A percentile compares a stretch with the other conserved stretches of the same genome.
Conservation (phyloP, 2,113 vertebrate genomes). For the Columba livia region DNA sequence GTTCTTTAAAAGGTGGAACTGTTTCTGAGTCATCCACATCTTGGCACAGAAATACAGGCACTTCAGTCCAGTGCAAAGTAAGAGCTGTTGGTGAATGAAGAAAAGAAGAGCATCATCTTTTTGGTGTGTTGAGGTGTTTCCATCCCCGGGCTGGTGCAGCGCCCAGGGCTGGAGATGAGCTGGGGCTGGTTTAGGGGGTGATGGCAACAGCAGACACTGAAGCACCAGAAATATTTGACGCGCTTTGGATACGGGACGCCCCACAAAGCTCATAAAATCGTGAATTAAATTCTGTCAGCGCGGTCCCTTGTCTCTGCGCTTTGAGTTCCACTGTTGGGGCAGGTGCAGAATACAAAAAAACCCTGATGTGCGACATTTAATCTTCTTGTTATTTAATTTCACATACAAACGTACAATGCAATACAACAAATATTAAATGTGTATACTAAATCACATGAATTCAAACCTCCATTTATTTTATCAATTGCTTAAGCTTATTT, state of each 20-base stretch:
- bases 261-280: neutral
- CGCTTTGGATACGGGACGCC: neutral
- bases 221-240: neutral
- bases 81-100: neutral
- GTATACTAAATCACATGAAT: conserved; percentile 62
- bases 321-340: neutral
- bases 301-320: neutral
- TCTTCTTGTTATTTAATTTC: conserved; percentile 61
- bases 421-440: conserved; percentile 50
- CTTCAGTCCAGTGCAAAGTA: neutral
- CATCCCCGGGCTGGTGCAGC: rapidly evolving
- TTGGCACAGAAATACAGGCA: neutral
- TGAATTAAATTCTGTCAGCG: neutral
- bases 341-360: neutral
- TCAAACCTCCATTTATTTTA: conserved; percentile 68
- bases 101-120: neutral
- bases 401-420: neutral
- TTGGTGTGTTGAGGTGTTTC: neutral
- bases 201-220: neutral
- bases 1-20: neutral
- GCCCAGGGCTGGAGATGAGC: neutral
- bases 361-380: neutral
- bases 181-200: neutral
- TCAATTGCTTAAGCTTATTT: conserved; percentile 77
- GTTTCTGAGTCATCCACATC: neutral